These are phyloP conservation scores for Bursaphelenchus okinawaensis DNA, from an alignment of 2,888 invertebrate species.

Conservation along the genomic window DNA sequence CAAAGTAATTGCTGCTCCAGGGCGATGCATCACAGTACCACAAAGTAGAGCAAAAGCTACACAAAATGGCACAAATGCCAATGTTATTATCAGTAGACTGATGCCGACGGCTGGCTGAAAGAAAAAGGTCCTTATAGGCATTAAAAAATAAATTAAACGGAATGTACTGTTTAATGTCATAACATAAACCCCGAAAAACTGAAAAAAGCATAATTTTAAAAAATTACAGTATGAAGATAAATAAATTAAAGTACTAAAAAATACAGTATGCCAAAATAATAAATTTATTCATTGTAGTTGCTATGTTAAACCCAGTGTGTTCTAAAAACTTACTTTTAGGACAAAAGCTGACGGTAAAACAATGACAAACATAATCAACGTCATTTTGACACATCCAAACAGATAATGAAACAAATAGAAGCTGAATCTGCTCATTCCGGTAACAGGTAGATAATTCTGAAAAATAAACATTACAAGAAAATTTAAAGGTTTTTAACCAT, in stretches of 20 bases:
- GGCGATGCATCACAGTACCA: neutral
- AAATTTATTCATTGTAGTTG: neutral
- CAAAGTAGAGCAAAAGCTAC: neutral
- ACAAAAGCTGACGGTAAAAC: neutral
- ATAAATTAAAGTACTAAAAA: too few relatives aligned
- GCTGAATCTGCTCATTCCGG: constrained; percentile 75
- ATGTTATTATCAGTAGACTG: neutral
- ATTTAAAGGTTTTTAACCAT: too few relatives aligned
- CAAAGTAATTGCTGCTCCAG: neutral
- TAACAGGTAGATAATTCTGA: constrained; percentile 83
- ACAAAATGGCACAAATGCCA: neutral
- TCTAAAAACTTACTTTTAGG: neutral
- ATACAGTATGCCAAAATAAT: too few relatives aligned
- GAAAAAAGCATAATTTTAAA: too few relatives aligned
- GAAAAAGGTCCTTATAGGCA: neutral
- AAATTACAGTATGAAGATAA: too few relatives aligned
- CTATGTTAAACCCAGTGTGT: neutral
- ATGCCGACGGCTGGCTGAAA: neutral
- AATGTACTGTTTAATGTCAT: too few relatives aligned
- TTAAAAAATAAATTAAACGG: too few relatives aligned
- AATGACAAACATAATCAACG: neutral
- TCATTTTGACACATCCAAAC: constrained; percentile 14
- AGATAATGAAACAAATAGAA: constrained; percentile 81
- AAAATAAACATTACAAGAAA: too few relatives aligned
- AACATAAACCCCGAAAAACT: too few relatives aligned